Evolutionary conservation across 2,797 vertebrate genomes (phyloP), one percentile per base, ranked within the genome.

Genomic region (Philypnodon macrostomus): DNA sequence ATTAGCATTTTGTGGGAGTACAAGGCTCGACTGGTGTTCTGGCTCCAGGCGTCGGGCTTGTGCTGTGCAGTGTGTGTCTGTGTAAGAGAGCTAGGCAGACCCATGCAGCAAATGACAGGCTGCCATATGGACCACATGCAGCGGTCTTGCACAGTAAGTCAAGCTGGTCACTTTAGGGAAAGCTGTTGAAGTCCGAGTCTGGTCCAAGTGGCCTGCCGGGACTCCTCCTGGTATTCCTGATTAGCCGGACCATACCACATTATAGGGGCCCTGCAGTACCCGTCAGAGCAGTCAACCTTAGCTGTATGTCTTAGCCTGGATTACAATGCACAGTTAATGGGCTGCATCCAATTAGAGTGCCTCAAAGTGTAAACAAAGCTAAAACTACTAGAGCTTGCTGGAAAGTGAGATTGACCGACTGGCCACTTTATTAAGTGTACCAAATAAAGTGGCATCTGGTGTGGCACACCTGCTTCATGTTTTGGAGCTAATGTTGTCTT

Each of bases 81-180:
- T 24, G 27, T 17, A 21, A 16, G 19, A 37, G 46, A 2, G 32
- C 54, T 30, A 53, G 66, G 50, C 33, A 26, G 60, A 63, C 64
- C 55, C 70, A 50, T 53, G 46, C 49, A 39, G 64, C 42, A 68
- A 65, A 64, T 53, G 73, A 76, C 63, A 74, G 52, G 46, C 56
- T 35, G 55, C 73, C 79, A 81, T 81, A 84, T 76, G 79, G 79
- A 69, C 73, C 73, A 61, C 73, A 72, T 40, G 75, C 62, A 45
- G 73, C 18, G 38, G 63, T 58, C 68, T 63, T 29, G 23, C 63
- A 8, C 73, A 61, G 54, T 50, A 54, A 71, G 75, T 75, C 79
- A 75, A 79, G 72, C 72, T 75, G 77, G 79, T 71, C 77, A 68
- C 58, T 73, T 77, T 70, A 68, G 46, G n/a, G 58, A 40, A 74